phyloP scores from a whole-genome alignment of 2,888 invertebrate genomes.

The Glyphotaelius pellucidus region DNA sequence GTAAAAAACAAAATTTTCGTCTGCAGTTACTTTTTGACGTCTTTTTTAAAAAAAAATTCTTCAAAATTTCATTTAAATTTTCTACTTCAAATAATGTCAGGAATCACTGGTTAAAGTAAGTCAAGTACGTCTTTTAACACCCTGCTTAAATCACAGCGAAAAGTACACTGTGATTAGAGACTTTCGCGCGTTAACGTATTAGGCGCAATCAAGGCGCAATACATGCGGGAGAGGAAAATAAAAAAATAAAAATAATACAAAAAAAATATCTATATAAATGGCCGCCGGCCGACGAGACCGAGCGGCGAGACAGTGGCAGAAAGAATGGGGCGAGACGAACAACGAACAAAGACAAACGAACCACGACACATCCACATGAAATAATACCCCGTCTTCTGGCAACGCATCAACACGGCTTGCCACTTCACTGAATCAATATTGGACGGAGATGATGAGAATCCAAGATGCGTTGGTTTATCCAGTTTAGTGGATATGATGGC shows the following conservation, averaged over 20 bases:
- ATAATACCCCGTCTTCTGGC: slow-evolving; percentile 31
- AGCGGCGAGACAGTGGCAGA: slow-evolving; percentile 37
- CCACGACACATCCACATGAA: neutral
- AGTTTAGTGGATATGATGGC: neutral
- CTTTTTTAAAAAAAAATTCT: no score
- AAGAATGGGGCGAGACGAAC: neutral
- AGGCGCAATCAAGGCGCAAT: neutral
- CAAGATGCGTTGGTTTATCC: neutral
- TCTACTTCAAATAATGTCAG: no score
- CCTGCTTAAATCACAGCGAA: neutral
- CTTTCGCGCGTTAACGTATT: neutral
- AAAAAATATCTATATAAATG: neutral
- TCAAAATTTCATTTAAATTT: no score
- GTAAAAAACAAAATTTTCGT: no score
- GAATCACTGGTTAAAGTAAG: no score
- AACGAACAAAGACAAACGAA: neutral
- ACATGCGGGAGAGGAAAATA: neutral
- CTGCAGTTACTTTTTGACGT: no score
- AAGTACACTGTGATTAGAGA: slow-evolving; percentile 14
- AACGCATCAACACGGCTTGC: slow-evolving; percentile 19
- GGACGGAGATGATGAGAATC: slow-evolving; percentile 15
- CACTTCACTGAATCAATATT: slow-evolving; percentile 39
- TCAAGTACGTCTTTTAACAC: no score
- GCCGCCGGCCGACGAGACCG: slow-evolving; percentile 37
- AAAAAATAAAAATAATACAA: neutral